These are phyloP conservation scores for Lochmaea capreae DNA, from an alignment of 2,888 invertebrate species.

Conservation along the genomic window DNA sequence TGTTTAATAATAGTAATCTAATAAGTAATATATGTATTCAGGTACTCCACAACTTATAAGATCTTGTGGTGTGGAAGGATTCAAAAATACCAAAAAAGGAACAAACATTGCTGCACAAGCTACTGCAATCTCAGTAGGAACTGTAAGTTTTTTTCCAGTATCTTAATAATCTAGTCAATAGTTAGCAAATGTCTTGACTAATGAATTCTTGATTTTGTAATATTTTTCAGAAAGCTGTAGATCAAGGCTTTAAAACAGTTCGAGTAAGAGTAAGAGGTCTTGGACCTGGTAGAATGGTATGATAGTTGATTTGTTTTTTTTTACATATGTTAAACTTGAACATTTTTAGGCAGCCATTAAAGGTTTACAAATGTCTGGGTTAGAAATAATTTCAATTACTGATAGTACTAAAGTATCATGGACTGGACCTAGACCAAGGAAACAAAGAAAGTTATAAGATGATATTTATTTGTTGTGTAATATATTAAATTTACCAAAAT, in stretches of 20 bases:
- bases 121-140: constrained; percentile 84
- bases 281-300: constrained; percentile 90
- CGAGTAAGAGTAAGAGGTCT: constrained; percentile 84
- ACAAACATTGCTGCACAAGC: constrained; percentile 98
- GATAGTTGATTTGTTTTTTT: constrained; percentile 33
- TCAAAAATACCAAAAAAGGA: constrained; percentile 94
- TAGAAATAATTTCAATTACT: constrained; percentile 92
- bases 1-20: no score
- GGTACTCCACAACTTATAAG: constrained; percentile 72
- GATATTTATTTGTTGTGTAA: neutral
- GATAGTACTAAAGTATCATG: constrained; percentile 88
- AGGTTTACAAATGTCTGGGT: constrained; percentile 91
- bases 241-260: constrained; percentile 79
- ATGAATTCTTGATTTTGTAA: neutral
- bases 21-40: constrained; percentile 48
- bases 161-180: no score
- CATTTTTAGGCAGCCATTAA: constrained; percentile 86
- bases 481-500: no score
- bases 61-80: constrained; percentile 92
- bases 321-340: constrained; percentile 24
- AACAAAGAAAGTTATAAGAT: constrained; percentile 82
- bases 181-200: no score
- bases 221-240: constrained; percentile 74
- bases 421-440: constrained; percentile 85
- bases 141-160: constrained; percentile 65